Evolutionary conservation across 2,797 vertebrate genomes (phyloP).

Genomic region (Meda fulgida): DNA sequence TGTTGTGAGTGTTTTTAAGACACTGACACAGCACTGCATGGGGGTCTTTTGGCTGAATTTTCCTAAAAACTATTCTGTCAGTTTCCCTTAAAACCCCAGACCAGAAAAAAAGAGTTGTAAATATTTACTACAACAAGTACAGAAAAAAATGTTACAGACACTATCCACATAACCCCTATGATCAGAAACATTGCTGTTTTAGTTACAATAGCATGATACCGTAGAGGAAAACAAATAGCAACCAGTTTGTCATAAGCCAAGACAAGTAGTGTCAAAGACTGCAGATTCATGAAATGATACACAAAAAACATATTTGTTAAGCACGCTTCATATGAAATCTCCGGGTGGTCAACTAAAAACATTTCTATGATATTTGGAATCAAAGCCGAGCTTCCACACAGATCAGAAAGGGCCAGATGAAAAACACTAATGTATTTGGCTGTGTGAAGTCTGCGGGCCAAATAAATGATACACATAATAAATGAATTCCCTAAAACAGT

Average conservation of each 20-base stretch:
- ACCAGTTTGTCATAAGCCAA: slow-evolving; percentile 57
- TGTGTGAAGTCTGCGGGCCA: slow-evolving; percentile 47
- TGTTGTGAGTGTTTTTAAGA: too few relatives aligned
- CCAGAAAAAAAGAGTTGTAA: too few relatives aligned
- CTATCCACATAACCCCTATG: slow-evolving; percentile 1
- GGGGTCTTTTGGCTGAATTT: too few relatives aligned
- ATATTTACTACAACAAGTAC: not conserved
- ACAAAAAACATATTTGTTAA: slow-evolving; percentile 56
- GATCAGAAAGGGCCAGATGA: slow-evolving; percentile 17
- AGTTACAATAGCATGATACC: slow-evolving; percentile 51
- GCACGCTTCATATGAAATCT: slow-evolving; percentile 40
- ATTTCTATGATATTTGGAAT: slow-evolving; percentile 54
- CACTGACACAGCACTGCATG: too few relatives aligned
- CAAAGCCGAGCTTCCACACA: slow-evolving; percentile 49
- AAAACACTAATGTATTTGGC: slow-evolving; percentile 57
- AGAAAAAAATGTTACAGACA: slow-evolving; percentile 5
- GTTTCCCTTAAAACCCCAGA: too few relatives aligned
- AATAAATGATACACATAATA: slow-evolving; percentile 48
- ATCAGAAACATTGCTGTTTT: slow-evolving; percentile 45
- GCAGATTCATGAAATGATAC: slow-evolving; percentile 45
- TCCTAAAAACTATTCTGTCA: too few relatives aligned
- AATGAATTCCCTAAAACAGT: slow-evolving; percentile 56
- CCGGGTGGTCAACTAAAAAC: slow-evolving; percentile 54
- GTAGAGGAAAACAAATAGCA: slow-evolving; percentile 59
- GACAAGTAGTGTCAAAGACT: slow-evolving; percentile 49